Evolutionary conservation across 2,797 vertebrate genomes (phyloP), one percentile per base, ranked within the genome.

Genomic region (Semotilus atromaculatus): DNA sequence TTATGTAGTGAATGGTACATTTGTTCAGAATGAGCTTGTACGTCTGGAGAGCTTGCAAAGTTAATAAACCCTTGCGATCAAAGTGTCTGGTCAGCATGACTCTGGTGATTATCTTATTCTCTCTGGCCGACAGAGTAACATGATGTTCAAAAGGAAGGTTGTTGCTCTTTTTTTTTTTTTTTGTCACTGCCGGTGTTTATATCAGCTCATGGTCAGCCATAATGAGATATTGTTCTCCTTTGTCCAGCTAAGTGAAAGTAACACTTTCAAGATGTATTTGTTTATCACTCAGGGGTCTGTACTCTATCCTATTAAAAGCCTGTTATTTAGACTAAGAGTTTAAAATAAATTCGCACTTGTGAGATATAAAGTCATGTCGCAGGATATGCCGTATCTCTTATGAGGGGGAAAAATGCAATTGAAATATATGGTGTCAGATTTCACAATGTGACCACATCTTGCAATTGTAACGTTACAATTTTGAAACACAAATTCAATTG

Each of bases 51-150:
- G 89, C 77, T 86, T 87, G 85, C 89, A 91, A 81, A 83, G 90
- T 88, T 89, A 92, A 93, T 91, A 89, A 92, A 79, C 73, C 85
- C 81, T 58, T 18, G 1, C 80, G 86, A 92, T 93, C 90, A 94
- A 90, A 94, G 92, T 86, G 86, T 48, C 83, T 85, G 77, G 88
- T 85, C 82, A 90, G 89, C 86, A 89, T 86, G 80, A 91, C 83
- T 90, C 8, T 10, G 53, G 58, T 85, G 82, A 83, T 91, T 78
- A 88, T 90, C 86, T 71, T 86, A 79, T 64, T 45, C 80, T 83
- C 85, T 76, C 31, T 31, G 81, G 74, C 51, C 14, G 26, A n/a
- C 34, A 38, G 19, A 48, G 9, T 29, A 55, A 62, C 82, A 51
- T 84, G 45, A 78, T 67, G 80, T 60, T 86, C 53, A 71, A 84